These are phyloP conservation scores for Leptinotarsa texana DNA, from an alignment of 1,140 invertebrate genomes.

Conservation along the genomic window DNA sequence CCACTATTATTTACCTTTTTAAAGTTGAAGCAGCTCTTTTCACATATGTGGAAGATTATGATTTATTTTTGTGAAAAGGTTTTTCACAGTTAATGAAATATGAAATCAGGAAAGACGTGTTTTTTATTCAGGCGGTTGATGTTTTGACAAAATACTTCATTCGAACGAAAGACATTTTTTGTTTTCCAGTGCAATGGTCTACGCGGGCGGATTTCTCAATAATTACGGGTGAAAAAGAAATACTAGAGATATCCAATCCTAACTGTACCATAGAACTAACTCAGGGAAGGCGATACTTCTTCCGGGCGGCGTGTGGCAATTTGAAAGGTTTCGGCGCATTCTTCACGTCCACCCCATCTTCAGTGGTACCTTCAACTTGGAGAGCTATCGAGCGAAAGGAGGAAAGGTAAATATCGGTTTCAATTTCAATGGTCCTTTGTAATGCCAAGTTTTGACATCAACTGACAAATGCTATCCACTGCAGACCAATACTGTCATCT, in stretches of 20 bases:
- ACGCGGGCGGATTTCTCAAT: slow-evolving; percentile 77
- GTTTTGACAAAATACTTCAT: too few relatives aligned
- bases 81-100: too few relatives aligned
- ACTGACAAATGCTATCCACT: too few relatives aligned
- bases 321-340: slow-evolving; percentile 88
- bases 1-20: too few relatives aligned
- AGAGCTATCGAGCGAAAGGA: slow-evolving; percentile 73
- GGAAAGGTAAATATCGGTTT: slow-evolving; percentile 46
- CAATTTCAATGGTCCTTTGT: too few relatives aligned
- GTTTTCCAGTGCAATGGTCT: slow-evolving; percentile 83
- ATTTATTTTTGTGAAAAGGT: too few relatives aligned
- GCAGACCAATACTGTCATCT: not conserved
- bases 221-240: slow-evolving; percentile 76
- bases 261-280: slow-evolving; percentile 71
- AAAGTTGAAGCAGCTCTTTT: too few relatives aligned
- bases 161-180: not conserved
- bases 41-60: too few relatives aligned
- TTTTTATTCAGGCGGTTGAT: too few relatives aligned
- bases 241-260: slow-evolving; percentile 68
- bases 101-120: not conserved
- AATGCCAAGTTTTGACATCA: too few relatives aligned
- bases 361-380: slow-evolving; percentile 91
- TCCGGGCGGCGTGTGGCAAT: slow-evolving; percentile 84
- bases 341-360: slow-evolving; percentile 73
- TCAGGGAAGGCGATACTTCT: slow-evolving; percentile 83